Conservation (phyloP, 1,140 invertebrate species). For the Eurosta solidaginis region DNA sequence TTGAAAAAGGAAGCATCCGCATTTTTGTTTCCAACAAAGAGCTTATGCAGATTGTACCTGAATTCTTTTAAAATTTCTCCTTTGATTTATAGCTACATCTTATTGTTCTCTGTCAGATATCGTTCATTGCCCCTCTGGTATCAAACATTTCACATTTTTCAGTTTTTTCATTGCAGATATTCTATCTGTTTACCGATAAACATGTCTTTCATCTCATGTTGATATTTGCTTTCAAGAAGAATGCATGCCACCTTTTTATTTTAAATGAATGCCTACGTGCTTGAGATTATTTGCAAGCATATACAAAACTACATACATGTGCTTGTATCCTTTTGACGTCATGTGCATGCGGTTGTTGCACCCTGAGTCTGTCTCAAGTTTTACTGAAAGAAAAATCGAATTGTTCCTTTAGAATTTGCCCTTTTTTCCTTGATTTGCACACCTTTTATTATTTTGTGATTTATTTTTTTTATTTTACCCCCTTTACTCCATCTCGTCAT, state of each 20-base stretch:
- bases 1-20: too few relatives aligned
- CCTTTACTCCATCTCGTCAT: background rate
- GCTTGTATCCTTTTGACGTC: background rate
- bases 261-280: background rate
- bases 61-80: too few relatives aligned
- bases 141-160: too few relatives aligned
- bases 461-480: background rate
- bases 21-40: too few relatives aligned
- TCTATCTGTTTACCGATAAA: too few relatives aligned
- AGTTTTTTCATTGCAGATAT: too few relatives aligned
- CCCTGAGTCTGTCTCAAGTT: background rate
- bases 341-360: background rate
- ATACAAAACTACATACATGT: too few relatives aligned
- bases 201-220: background rate
- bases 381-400: background rate
- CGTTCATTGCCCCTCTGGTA: too few relatives aligned
- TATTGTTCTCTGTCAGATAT: too few relatives aligned
- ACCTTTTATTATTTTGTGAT: background rate
- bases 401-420: background rate
- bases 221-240: background rate
- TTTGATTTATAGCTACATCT: too few relatives aligned
- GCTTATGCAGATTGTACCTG: too few relatives aligned
- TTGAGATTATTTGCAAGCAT: too few relatives aligned
- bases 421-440: constrained; percentile 13
- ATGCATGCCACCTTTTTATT: background rate